A percentile compares a stretch with the other conserved stretches of the same genome.
These are phyloP conservation scores for Tragopan temminckii DNA, from an alignment of 2,797 vertebrate species.

Conservation along the genomic window DNA sequence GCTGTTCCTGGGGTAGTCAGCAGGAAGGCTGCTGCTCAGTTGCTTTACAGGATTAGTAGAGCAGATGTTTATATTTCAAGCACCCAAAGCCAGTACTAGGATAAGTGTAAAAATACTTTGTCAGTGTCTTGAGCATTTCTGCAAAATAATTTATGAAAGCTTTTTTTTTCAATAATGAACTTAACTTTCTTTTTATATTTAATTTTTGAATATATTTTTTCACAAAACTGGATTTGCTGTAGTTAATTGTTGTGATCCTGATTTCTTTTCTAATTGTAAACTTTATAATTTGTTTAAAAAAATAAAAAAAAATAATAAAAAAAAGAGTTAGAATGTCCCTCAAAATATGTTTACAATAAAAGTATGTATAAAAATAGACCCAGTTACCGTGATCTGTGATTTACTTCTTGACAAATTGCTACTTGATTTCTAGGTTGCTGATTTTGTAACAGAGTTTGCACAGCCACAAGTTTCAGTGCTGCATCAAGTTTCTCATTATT, in stretches of 20 bases:
- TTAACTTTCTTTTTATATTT: constrained; percentile 74
- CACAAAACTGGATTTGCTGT: constrained; percentile 55
- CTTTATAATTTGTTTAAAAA: constrained; percentile 60
- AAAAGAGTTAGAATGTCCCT: background rate
- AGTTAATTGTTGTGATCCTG: background rate
- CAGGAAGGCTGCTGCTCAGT: background rate
- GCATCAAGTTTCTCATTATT: background rate
- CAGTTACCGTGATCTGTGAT: background rate
- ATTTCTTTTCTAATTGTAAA: constrained; percentile 66
- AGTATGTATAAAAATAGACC: constrained; percentile 22
- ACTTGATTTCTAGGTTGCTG: background rate
- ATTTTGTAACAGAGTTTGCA: background rate
- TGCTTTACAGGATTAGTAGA: background rate
- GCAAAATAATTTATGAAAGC: constrained; percentile 67
- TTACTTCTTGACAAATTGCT: background rate
- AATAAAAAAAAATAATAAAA: background rate
- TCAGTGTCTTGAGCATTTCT: constrained; percentile 59
- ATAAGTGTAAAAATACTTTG: background rate
- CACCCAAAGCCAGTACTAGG: constrained; percentile 34
- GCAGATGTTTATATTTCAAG: background rate
- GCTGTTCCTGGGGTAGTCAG: fast-evolving
- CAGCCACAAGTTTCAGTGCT: background rate
- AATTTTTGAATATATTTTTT: constrained; percentile 77
- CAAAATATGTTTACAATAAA: constrained; percentile 55
- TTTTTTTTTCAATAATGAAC: constrained; percentile 47